phyloP scores from a whole-genome alignment of 2,888 invertebrate genomes.

The Hypsopygia costalis region DNA sequence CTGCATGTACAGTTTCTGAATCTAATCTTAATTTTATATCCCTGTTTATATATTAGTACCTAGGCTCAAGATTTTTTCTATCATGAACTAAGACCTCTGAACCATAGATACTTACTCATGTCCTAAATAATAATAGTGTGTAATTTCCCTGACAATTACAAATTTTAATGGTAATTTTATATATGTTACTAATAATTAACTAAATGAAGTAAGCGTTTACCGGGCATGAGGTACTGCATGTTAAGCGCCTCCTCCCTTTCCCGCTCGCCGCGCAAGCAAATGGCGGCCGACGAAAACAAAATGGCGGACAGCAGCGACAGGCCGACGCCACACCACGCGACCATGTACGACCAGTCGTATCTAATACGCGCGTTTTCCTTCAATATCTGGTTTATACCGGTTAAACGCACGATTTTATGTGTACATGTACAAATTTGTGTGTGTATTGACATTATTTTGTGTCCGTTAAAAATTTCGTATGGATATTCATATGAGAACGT shows the following conservation, averaged over 20 bases:
- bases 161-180: no score
- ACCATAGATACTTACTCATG: no score
- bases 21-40: no score
- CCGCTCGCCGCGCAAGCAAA: slow-evolving; percentile 95
- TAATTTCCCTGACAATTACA: no score
- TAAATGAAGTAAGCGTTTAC: slow-evolving; percentile 75
- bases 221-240: slow-evolving; percentile 98
- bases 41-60: no score
- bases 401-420: slow-evolving; percentile 9
- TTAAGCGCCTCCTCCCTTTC: slow-evolving; percentile 97
- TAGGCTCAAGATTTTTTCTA: no score
- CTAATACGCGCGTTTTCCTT: slow-evolving; percentile 91
- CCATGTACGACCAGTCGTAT: slow-evolving; percentile 98
- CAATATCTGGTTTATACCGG: slow-evolving; percentile 85
- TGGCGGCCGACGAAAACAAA: slow-evolving; percentile 95
- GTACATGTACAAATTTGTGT: slow-evolving; percentile 3
- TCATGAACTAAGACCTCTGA: no score
- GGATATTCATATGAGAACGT: background rate
- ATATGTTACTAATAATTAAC: slow-evolving; percentile 1
- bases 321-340: slow-evolving; percentile 98
- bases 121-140: no score
- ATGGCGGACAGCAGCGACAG: slow-evolving; percentile 95
- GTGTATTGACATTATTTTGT: background rate
- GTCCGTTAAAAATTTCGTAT: background rate
- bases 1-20: background rate